A percentile compares a stretch with the other conserved stretches of the same genome.
phyloP scores from a whole-genome alignment of 2,888 invertebrate genomes.

The Lepetodrilus schrolli region DNA sequence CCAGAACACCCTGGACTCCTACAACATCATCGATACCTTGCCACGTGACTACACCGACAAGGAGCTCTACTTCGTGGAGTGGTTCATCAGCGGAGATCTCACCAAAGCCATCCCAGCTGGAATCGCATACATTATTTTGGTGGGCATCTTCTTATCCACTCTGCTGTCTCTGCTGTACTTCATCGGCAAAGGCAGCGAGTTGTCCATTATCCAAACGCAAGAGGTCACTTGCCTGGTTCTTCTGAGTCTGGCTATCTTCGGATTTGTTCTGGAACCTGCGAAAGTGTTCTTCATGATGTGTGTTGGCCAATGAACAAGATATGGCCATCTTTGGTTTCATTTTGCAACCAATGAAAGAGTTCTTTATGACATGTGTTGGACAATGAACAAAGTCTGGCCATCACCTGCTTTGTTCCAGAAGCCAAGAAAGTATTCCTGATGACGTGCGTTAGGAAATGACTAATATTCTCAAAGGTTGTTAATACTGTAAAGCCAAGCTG shows the following conservation, averaged over 20 bases:
- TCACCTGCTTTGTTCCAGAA: too few relatives aligned
- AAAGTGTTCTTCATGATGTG: conserved; percentile 4
- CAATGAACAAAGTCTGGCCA: too few relatives aligned
- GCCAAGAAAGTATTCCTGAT: too few relatives aligned
- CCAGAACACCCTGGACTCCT: conserved; percentile 18
- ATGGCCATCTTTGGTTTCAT: too few relatives aligned
- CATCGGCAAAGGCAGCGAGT: neutral
- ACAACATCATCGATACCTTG: neutral
- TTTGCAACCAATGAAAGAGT: too few relatives aligned
- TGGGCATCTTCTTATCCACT: conserved; percentile 11
- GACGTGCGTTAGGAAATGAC: too few relatives aligned
- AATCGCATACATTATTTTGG: neutral
- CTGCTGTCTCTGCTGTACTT: neutral
- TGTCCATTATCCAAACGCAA: conserved; percentile 12
- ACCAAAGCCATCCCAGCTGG: neutral
- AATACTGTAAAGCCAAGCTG: too few relatives aligned
- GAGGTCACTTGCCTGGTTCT: conserved; percentile 20
- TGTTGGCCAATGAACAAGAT: too few relatives aligned
- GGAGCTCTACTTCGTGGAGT: conserved; percentile 30
- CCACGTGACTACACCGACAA: conserved; percentile 13
- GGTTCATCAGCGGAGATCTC: conserved; percentile 18
- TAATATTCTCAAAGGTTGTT: too few relatives aligned
- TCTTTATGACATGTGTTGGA: too few relatives aligned
- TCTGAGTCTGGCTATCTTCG: conserved; percentile 5
- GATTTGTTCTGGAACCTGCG: conserved; percentile 5